Evolutionary conservation across 2,113 vertebrate genomes (phyloP).

Genomic region (Tetraodon nigroviridis): DNA sequence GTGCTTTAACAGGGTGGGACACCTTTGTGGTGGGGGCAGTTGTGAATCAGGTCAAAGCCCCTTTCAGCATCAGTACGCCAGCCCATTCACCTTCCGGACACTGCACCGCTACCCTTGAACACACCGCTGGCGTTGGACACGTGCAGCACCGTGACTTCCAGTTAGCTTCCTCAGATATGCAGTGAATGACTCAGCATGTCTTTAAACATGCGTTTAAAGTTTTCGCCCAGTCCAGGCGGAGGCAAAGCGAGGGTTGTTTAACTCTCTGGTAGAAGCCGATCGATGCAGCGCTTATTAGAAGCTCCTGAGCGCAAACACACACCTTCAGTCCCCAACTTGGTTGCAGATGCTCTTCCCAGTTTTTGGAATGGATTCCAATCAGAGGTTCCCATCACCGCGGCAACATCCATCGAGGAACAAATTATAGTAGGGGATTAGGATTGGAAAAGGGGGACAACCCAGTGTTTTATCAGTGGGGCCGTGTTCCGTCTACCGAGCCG

Average conservation of each 20-base stretch:
- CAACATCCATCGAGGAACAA: slow-evolving; percentile 73
- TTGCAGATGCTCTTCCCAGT: slow-evolving; percentile 59
- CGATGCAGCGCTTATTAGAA: slow-evolving; percentile 14
- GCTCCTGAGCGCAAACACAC: not conserved
- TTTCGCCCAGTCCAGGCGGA: not conserved
- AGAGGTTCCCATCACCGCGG: slow-evolving; percentile 52
- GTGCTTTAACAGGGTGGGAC: too few relatives aligned
- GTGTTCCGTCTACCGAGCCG: slow-evolving; percentile 69
- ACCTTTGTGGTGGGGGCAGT: too few relatives aligned
- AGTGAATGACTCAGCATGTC: not conserved
- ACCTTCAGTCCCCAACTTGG: slow-evolving; percentile 56
- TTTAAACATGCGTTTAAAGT: too few relatives aligned
- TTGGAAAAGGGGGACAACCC: slow-evolving; percentile 67
- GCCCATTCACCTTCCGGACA: too few relatives aligned
- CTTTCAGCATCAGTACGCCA: too few relatives aligned
- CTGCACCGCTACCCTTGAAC: too few relatives aligned
- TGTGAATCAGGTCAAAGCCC: too few relatives aligned
- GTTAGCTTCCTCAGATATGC: too few relatives aligned
- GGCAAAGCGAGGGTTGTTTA: slow-evolving; percentile 4
- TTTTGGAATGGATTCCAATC: slow-evolving; percentile 66
- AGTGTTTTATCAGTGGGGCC: slow-evolving; percentile 77
- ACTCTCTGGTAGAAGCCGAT: slow-evolving; percentile 21
- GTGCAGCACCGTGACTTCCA: too few relatives aligned
- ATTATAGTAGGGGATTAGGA: slow-evolving; percentile 77
- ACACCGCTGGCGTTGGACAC: too few relatives aligned